Evolutionary conservation across 2,113 vertebrate genomes (phyloP), one percentile per base, ranked within the genome.

Genomic region (Amblyornis subalaris): DNA sequence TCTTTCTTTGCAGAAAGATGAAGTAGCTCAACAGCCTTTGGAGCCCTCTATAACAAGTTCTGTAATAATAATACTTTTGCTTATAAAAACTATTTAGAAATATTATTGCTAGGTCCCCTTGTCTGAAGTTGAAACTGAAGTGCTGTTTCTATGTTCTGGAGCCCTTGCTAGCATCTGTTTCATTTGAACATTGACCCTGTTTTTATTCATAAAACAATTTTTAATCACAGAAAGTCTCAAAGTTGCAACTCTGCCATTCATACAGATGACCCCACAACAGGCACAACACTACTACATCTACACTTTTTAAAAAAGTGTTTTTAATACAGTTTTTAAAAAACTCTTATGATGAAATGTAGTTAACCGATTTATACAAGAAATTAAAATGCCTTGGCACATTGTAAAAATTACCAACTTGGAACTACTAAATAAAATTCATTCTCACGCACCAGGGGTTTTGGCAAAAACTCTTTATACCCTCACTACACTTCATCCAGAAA

Each of bases 111-210:
- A 73, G 36, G 54, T 73, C 67, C 51, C 47, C 9, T 18, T 66
- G 7, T 62, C 50, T 61, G 18, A 89, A 88, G 42, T 51, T 69
- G n/a, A 94, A 93, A 26, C 36, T 57, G 62, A 95, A 90, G 57
- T 65, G 61, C 62, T 76, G 24, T 91, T 89, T 44, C 23, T 33
- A 2, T 54, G 26, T 75, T 61, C 58, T 65, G 29, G 74, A 95
- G 95, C 91, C 87, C 81, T 93, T 95, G 89, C 38, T 85, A 40
- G 62, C 48, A 93, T 92, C 86, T 45, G 36, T 62, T 91, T 71
- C 19, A 50, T 65, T 65, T 58, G 70, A 87, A 85, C 47, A 14
- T 1, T 76, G 33, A 93, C 58, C 66, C 74, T 82, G 88, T 48
- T 72, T 85, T 69, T 53, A 36, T 33, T 48, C 13, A 20, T 38